Percentiles rank a stretch among this genome's conserved stretches.
Conservation (phyloP, 2,113 vertebrate species). For the Serilophus lunatus region DNA sequence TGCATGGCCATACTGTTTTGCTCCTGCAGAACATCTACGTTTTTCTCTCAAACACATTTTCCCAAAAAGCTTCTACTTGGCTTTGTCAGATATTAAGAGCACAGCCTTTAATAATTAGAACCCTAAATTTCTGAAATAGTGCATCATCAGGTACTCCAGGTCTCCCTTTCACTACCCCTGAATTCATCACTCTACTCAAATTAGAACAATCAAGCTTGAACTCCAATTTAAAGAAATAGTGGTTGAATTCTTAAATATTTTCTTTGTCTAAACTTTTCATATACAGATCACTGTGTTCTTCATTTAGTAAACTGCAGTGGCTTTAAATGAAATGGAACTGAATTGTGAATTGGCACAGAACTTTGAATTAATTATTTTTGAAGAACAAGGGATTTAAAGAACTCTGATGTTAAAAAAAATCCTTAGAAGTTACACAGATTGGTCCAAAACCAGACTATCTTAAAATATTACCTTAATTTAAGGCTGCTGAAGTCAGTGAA, state of each 20-base stretch:
- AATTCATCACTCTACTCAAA: background rate
- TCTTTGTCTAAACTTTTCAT: background rate
- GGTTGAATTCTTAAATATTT: background rate
- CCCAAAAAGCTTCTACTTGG: background rate
- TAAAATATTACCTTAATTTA: background rate
- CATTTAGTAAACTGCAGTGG: background rate
- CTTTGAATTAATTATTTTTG: background rate
- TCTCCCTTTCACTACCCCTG: background rate
- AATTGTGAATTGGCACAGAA: background rate
- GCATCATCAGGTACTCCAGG: background rate
- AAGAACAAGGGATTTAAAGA: background rate
- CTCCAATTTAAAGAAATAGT: background rate
- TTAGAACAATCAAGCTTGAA: background rate
- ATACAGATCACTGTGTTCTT: background rate
- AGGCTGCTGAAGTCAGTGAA: background rate
- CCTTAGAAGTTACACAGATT: background rate
- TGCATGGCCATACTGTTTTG: background rate
- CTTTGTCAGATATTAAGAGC: background rate
- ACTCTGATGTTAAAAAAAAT: background rate
- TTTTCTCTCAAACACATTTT: background rate
- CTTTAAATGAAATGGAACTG: background rate
- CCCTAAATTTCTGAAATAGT: background rate
- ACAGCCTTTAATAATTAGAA: background rate
- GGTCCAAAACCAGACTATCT: background rate
- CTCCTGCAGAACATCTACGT: background rate